phyloP scores from a whole-genome alignment of 1,140 invertebrate species.

The Bombus haemorrhoidalis region DNA sequence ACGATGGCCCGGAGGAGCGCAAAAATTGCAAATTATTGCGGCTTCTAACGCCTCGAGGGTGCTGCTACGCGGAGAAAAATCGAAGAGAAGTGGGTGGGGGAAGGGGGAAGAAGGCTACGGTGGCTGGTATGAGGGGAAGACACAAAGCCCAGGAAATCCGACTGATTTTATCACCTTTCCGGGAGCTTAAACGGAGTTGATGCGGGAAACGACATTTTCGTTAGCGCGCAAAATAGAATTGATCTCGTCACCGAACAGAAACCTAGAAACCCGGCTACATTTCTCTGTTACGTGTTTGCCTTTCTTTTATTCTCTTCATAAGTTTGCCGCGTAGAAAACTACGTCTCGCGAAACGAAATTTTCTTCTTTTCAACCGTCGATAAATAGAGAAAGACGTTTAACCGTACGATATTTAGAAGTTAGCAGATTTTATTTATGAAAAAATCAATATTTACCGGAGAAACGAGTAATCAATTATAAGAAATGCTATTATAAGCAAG shows the following conservation, averaged over 20 bases:
- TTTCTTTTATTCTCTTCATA: not conserved
- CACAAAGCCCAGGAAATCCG: constrained; percentile 47
- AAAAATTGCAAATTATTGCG: constrained; percentile 65
- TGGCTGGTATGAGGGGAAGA: too few relatives aligned
- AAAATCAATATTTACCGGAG: too few relatives aligned
- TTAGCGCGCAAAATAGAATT: constrained; percentile 57
- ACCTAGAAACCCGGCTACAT: not conserved
- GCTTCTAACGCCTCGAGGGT: constrained; percentile 5
- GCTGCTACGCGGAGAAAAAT: not conserved
- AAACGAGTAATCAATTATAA: too few relatives aligned
- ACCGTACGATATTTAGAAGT: not conserved
- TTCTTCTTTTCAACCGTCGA: not conserved
- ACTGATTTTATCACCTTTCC: constrained; percentile 61
- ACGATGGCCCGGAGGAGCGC: constrained; percentile 24
- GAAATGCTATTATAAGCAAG: too few relatives aligned
- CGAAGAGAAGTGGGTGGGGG: not conserved
- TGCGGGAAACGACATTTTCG: constrained; percentile 62
- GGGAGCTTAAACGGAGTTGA: constrained; percentile 60
- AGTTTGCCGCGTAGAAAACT: not conserved
- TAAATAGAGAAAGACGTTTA: not conserved
- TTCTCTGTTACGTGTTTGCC: not conserved
- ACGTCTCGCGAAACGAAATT: not conserved
- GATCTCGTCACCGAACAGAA: constrained; percentile 50
- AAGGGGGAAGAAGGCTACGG: too few relatives aligned
- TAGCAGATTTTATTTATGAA: not conserved